Conservation (phyloP, 1,140 invertebrate species). For the Bombus superbus region DNA sequence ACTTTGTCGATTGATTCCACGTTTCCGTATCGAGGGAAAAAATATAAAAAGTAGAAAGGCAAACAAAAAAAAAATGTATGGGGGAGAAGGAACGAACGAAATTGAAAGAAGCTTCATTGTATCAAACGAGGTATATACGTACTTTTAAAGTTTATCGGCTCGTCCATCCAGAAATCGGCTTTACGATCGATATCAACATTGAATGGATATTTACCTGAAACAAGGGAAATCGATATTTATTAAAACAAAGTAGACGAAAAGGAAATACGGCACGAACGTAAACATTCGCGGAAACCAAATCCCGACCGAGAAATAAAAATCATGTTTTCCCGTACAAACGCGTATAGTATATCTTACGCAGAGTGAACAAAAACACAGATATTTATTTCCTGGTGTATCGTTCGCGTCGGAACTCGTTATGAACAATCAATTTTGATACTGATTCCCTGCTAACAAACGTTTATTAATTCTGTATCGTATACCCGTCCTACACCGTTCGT, state of each 20-base stretch:
- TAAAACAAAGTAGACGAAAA: too few species aligned
- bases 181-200: neutral
- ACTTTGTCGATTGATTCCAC: constrained; percentile 37
- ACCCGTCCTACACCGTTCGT: neutral
- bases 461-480: constrained; percentile 25
- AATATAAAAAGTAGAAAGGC: neutral
- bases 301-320: neutral
- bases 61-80: neutral
- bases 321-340: neutral
- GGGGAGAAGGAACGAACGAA: neutral
- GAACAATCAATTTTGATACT: constrained; percentile 14
- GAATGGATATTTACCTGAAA: constrained; percentile 33
- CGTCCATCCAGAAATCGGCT: constrained; percentile 2
- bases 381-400: neutral
- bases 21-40: neutral
- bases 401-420: neutral
- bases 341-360: too few species aligned
- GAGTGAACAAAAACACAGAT: too few species aligned
- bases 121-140: neutral
- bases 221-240: neutral
- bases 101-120: neutral
- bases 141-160: neutral
- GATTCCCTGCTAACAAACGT: neutral
- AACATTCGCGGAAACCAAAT: neutral
- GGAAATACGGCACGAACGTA: too few species aligned